phyloP scores from a whole-genome alignment of 2,888 invertebrate species.

The Drosophila antonietae region DNA sequence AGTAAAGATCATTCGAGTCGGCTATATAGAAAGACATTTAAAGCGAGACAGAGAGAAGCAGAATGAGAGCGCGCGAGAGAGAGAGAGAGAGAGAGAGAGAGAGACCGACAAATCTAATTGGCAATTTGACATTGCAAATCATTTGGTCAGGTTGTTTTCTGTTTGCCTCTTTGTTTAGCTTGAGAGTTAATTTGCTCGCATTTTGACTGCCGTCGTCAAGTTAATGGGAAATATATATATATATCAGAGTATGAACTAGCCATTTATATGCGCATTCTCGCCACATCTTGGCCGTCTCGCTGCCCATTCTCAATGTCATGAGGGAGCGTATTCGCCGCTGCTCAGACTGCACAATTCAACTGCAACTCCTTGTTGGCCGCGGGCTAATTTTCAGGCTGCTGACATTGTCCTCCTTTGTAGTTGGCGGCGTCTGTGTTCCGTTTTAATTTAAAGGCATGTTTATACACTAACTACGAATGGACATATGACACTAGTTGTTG shows the following conservation, averaged over 20 bases:
- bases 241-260: not conserved
- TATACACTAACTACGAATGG: not conserved
- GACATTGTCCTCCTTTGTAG: slow-evolving; percentile 43
- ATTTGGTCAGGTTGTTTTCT: slow-evolving; percentile 36
- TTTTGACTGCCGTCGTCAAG: slow-evolving; percentile 14
- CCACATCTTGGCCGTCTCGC: slow-evolving; percentile 29
- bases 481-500: not conserved
- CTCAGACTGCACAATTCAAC: not conserved
- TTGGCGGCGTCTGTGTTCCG: slow-evolving; percentile 20
- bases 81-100: not conserved
- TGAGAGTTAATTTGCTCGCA: slow-evolving; percentile 42
- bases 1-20: slow-evolving; percentile 27
- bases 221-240: slow-evolving; percentile 17
- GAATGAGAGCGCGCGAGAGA: not conserved
- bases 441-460: slow-evolving; percentile 42
- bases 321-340: not conserved
- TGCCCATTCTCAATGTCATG: slow-evolving; percentile 50
- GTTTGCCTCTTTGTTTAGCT: slow-evolving; percentile 21
- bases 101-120: slow-evolving; percentile 56
- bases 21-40: not conserved
- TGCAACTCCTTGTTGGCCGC: slow-evolving; percentile 18
- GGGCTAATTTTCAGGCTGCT: slow-evolving; percentile 35
- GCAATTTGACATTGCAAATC: slow-evolving; percentile 59
- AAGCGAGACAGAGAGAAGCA: not conserved
- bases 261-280: not conserved